Evolutionary conservation across 2,797 vertebrate genomes (phyloP).

Genomic region (Rhadinocentrus ornatus): DNA sequence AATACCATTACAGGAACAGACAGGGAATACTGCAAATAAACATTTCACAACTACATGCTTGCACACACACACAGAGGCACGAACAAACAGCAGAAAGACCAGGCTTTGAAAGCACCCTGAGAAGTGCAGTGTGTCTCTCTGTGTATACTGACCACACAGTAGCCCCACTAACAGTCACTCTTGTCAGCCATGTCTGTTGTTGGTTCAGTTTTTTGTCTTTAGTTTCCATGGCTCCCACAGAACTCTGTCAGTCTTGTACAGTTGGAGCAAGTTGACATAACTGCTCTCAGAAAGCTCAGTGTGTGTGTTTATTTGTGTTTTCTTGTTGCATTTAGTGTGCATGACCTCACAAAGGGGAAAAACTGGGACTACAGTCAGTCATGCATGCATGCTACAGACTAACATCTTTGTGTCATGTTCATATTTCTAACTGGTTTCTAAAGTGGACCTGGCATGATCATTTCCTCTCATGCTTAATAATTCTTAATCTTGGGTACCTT

Average conservation of each 20-base stretch:
- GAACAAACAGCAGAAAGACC: slow-evolving; percentile 43
- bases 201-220: slow-evolving; percentile 24
- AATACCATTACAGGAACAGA: slow-evolving; percentile 66
- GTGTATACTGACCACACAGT: not conserved
- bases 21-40: slow-evolving; percentile 61
- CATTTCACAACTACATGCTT: slow-evolving; percentile 59
- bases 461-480: not conserved
- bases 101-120: slow-evolving; percentile 35
- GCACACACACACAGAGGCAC: slow-evolving; percentile 16
- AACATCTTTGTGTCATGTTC: not conserved
- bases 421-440: too few relatives aligned
- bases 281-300: not conserved
- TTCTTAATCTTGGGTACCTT: too few relatives aligned
- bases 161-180: slow-evolving; percentile 38
- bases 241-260: slow-evolving; percentile 45
- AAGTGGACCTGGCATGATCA: too few relatives aligned
- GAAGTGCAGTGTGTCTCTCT: slow-evolving; percentile 25
- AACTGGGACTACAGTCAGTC: not conserved
- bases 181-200: slow-evolving; percentile 41
- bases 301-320: not conserved
- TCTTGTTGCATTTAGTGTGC: not conserved
- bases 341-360: not conserved
- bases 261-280: slow-evolving; percentile 27
- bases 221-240: slow-evolving; percentile 52
- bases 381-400: not conserved